Conservation (phyloP, 2,888 invertebrate genomes). For the Trypoxylon attenuatum region DNA sequence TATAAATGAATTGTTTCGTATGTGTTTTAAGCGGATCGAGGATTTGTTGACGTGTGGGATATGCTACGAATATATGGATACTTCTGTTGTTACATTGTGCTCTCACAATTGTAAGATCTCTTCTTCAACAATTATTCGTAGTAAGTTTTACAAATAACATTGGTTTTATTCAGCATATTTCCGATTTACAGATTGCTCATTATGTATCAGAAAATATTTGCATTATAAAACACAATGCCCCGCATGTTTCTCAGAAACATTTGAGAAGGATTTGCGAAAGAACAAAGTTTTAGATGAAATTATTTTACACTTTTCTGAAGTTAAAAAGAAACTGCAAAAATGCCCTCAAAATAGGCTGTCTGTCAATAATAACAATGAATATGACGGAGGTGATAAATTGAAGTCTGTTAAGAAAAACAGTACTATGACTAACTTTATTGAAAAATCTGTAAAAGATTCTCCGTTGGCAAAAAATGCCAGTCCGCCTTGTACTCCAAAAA, state of each 20-base stretch:
- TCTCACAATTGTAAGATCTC: slow-evolving; percentile 77
- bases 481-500: slow-evolving; percentile 15
- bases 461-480: not conserved
- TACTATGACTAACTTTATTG: not conserved
- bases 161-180: slow-evolving; percentile 16
- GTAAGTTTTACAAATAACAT: not conserved
- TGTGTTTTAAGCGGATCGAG: slow-evolving; percentile 73
- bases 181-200: slow-evolving; percentile 75
- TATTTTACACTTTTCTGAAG: slow-evolving; percentile 62
- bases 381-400: not conserved
- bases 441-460: not conserved
- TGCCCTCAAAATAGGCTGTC: slow-evolving; percentile 3
- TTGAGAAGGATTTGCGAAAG: slow-evolving; percentile 74
- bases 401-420: not conserved
- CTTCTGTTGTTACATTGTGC: slow-evolving; percentile 75
- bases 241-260: slow-evolving; percentile 73
- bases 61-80: slow-evolving; percentile 76
- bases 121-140: not conserved
- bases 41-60: slow-evolving; percentile 75
- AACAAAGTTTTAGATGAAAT: slow-evolving; percentile 75
- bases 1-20: slow-evolving; percentile 4
- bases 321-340: slow-evolving; percentile 66
- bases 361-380: not conserved
- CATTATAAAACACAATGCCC: slow-evolving; percentile 76
- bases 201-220: slow-evolving; percentile 76